Conservation (phyloP, 2,113 vertebrate genomes). For the Corythornis vintsioides region DNA sequence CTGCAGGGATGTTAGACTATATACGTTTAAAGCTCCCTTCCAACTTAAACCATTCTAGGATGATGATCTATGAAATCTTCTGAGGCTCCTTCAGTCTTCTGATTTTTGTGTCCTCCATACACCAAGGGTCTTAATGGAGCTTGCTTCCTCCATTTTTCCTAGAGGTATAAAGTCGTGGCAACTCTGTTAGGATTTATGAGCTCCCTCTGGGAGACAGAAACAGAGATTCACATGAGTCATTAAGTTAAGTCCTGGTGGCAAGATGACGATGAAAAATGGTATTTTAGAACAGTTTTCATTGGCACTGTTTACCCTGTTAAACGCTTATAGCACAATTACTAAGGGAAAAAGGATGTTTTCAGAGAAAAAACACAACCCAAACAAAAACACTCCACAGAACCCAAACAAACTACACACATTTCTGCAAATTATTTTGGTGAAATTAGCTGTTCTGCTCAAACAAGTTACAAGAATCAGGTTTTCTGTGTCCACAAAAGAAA, state of each 20-base stretch:
- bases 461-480: not conserved
- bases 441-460: not conserved
- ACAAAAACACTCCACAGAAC: slow-evolving; percentile 16
- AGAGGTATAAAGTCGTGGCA: slow-evolving; percentile 13
- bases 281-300: slow-evolving; percentile 50
- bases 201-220: not conserved
- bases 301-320: slow-evolving; percentile 27
- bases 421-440: slow-evolving; percentile 12
- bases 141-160: slow-evolving; percentile 24
- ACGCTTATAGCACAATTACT: slow-evolving; percentile 16
- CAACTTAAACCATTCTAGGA: not conserved
- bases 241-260: slow-evolving; percentile 19
- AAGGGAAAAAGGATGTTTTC: slow-evolving; percentile 9
- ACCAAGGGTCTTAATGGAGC: not conserved
- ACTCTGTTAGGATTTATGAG: slow-evolving; percentile 2
- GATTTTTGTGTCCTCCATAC: not conserved
- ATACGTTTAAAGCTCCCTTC: not conserved
- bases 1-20: not conserved
- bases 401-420: not conserved
- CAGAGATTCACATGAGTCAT: slow-evolving; percentile 49
- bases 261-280: slow-evolving; percentile 8
- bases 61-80: not conserved
- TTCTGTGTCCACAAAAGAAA: not conserved
- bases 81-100: not conserved
- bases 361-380: not conserved